A percentile compares a stretch with the other conserved stretches of the same genome.
Evolutionary conservation across 2,888 invertebrate genomes (phyloP).

Genomic region (Laspeyria flexula): DNA sequence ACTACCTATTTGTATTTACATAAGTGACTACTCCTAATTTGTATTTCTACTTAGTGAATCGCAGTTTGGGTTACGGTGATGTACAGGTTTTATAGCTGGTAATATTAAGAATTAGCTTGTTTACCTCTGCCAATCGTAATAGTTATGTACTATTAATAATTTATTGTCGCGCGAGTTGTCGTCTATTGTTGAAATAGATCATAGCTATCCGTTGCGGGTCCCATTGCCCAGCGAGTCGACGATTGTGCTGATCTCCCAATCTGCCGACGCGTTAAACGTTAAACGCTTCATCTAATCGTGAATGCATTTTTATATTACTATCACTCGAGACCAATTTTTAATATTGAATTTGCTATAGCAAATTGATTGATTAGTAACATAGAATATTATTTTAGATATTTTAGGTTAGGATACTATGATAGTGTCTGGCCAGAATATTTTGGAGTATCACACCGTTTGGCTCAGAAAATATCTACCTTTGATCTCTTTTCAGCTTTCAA

Average conservation of each 20-base stretch:
- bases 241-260: slow-evolving; percentile 44
- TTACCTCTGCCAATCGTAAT: slow-evolving; percentile 86
- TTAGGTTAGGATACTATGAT: slow-evolving; percentile 86
- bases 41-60: slow-evolving; percentile 74
- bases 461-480: slow-evolving; percentile 85
- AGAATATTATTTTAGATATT: slow-evolving; percentile 84
- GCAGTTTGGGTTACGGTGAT: slow-evolving; percentile 84
- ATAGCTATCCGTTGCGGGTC: slow-evolving; percentile 80
- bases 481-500: slow-evolving; percentile 86
- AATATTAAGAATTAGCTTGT: slow-evolving; percentile 84
- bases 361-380: slow-evolving; percentile 80
- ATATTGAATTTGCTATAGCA: slow-evolving; percentile 82
- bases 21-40: slow-evolving; percentile 79
- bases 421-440: slow-evolving; percentile 86
- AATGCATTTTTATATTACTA: slow-evolving; percentile 80
- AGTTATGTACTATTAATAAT: slow-evolving; percentile 84
- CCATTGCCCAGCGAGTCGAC: slow-evolving; percentile 47
- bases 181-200: slow-evolving; percentile 84
- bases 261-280: slow-evolving; percentile 54
- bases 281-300: slow-evolving; percentile 74
- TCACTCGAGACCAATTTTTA: slow-evolving; percentile 84
- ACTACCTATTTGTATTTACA: slow-evolving; percentile 84
- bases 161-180: slow-evolving; percentile 83
- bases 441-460: slow-evolving; percentile 86
- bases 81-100: slow-evolving; percentile 86